These are phyloP conservation scores for Metopolophium dirhodum DNA, from an alignment of 1,140 invertebrate species.

Conservation along the genomic window DNA sequence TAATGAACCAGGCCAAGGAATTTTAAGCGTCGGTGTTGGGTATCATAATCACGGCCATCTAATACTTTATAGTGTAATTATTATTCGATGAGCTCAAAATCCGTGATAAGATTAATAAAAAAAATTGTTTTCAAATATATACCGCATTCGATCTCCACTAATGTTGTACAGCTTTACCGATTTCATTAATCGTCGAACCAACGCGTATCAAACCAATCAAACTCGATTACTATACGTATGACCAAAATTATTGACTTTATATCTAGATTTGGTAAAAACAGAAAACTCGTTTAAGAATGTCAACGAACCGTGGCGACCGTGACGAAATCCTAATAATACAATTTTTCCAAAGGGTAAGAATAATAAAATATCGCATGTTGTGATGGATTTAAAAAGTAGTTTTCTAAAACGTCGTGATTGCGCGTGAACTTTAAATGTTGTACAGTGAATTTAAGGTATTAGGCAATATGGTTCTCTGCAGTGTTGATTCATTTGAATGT, in stretches of 20 bases:
- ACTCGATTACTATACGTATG: constrained; percentile 24
- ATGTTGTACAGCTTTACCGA: neutral
- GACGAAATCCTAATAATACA: constrained; percentile 32
- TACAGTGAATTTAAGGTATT: neutral
- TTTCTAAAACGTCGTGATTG: neutral
- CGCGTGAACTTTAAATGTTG: neutral
- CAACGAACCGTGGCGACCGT: constrained; percentile 14
- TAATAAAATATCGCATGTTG: neutral
- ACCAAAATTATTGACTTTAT: constrained; percentile 30
- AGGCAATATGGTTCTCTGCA: neutral
- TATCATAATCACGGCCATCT: neutral
- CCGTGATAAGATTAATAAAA: neutral
- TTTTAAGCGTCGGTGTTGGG: neutral
- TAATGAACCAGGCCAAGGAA: constrained; percentile 40
- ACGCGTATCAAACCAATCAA: neutral
- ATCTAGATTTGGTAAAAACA: constrained; percentile 16
- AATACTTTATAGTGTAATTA: neutral
- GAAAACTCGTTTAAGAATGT: constrained; percentile 39
- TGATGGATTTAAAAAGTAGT: neutral
- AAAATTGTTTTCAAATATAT: neutral
- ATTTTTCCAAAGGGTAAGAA: neutral
- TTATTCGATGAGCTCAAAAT: neutral
- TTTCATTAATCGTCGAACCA: neutral
- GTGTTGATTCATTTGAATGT: neutral
- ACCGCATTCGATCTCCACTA: neutral